Conservation (phyloP, 1,140 invertebrate species). For the Pachyrhynchus sulphureomaculatus region DNA sequence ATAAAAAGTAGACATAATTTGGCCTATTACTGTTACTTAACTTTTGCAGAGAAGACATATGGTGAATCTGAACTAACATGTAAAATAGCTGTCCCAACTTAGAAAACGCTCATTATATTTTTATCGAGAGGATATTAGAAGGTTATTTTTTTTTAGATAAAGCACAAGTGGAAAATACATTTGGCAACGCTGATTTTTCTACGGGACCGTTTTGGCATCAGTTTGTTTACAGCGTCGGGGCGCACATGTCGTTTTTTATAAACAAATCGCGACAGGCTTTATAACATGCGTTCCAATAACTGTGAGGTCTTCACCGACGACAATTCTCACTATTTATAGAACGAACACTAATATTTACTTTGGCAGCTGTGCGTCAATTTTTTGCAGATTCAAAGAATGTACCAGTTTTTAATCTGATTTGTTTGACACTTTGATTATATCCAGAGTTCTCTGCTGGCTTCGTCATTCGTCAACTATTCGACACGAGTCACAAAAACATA, state of each 20-base stretch:
- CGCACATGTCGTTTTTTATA: constrained; percentile 46
- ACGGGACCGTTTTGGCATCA: constrained; percentile 42
- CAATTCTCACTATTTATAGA: constrained; percentile 46
- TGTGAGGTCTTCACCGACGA: constrained; percentile 41
- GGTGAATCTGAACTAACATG: too few species aligned
- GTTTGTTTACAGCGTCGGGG: constrained; percentile 46
- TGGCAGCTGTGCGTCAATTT: constrained; percentile 40
- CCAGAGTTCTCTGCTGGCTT: background rate
- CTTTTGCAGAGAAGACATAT: too few species aligned
- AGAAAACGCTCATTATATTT: too few species aligned
- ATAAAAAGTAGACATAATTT: too few species aligned
- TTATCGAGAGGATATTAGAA: too few species aligned
- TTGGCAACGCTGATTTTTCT: constrained; percentile 14
- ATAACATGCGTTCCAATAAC: constrained; percentile 42
- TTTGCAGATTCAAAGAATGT: constrained; percentile 40
- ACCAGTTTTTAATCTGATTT: constrained; percentile 25
- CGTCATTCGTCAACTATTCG: constrained; percentile 4
- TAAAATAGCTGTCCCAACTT: too few species aligned
- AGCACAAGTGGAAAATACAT: too few species aligned
- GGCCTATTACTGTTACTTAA: too few species aligned
- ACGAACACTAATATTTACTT: constrained; percentile 46
- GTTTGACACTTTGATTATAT: constrained; percentile 21
- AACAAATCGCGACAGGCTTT: constrained; percentile 46
- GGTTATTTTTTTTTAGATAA: too few species aligned
- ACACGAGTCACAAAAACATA: too few species aligned